phyloP scores from a whole-genome alignment of 1,140 invertebrate species.

The Drosophila pectinifera region DNA sequence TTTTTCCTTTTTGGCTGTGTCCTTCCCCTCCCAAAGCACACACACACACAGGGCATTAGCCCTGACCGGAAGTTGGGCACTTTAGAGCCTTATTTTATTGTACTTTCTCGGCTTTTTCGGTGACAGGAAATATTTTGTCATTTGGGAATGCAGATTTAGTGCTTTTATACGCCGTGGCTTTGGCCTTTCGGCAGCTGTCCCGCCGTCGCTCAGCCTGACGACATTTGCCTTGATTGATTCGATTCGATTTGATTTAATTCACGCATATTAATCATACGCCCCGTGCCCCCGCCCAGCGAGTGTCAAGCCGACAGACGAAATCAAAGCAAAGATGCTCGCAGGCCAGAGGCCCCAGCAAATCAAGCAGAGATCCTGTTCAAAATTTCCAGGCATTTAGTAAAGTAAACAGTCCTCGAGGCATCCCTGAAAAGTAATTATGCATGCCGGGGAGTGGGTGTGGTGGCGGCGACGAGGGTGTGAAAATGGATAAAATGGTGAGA shows the following conservation, averaged over 20 bases:
- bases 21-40: too few species aligned
- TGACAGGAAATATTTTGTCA: slow-evolving; percentile 54
- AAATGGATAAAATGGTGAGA: background rate
- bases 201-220: slow-evolving; percentile 22
- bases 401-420: slow-evolving; percentile 57
- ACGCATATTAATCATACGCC: slow-evolving; percentile 82
- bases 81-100: slow-evolving; percentile 63
- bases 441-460: slow-evolving; percentile 15
- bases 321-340: slow-evolving; percentile 33
- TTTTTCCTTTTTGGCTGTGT: background rate
- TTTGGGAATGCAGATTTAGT: slow-evolving; percentile 69
- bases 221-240: slow-evolving; percentile 78
- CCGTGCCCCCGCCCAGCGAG: slow-evolving; percentile 19
- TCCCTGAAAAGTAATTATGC: slow-evolving; percentile 73
- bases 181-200: slow-evolving; percentile 12
- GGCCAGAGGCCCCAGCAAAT: slow-evolving; percentile 1
- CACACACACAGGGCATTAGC: slow-evolving; percentile 47
- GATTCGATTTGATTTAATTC: slow-evolving; percentile 82
- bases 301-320: slow-evolving; percentile 16
- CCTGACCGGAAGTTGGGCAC: slow-evolving; percentile 70
- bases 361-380: slow-evolving; percentile 34
- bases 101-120: slow-evolving; percentile 11
- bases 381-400: slow-evolving; percentile 57
- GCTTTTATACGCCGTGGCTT: slow-evolving; percentile 31
- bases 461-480: background rate